Conservation (phyloP, 2,113 vertebrate species). For the Platysternon megacephalum region DNA sequence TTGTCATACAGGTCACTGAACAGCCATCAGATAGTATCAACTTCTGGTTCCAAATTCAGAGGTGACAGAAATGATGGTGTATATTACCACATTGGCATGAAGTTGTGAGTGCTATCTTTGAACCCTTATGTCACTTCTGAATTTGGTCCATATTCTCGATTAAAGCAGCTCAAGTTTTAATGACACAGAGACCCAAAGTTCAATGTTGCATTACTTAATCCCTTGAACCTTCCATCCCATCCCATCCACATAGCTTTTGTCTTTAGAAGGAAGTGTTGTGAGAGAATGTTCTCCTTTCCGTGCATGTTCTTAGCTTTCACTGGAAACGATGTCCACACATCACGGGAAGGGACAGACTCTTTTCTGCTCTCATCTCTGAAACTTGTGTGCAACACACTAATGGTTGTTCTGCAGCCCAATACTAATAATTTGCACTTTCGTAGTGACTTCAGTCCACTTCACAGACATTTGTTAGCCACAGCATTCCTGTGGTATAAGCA, state of each 20-base stretch:
- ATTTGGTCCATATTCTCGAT: not conserved
- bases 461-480: not conserved
- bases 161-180: not conserved
- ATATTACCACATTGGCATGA: not conserved
- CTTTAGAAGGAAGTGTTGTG: constrained; percentile 27
- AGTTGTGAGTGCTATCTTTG: not conserved
- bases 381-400: not conserved
- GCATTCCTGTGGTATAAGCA: not conserved
- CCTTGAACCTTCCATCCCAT: not conserved
- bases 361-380: not conserved
- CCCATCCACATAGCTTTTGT: not conserved
- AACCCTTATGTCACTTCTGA: not conserved
- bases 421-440: not conserved
- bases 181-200: constrained; percentile 3
- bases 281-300: not conserved
- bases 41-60: not conserved
- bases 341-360: constrained; percentile 11
- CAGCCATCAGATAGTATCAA: not conserved
- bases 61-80: not conserved
- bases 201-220: constrained; percentile 19
- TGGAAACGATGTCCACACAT: not conserved
- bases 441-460: not conserved
- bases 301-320: not conserved
- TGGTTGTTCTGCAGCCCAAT: not conserved
- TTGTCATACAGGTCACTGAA: not conserved